A percentile compares a stretch with the other conserved stretches of the same genome.
Evolutionary conservation across 2,797 vertebrate species (phyloP).

Genomic region (Liparis tanakae): DNA sequence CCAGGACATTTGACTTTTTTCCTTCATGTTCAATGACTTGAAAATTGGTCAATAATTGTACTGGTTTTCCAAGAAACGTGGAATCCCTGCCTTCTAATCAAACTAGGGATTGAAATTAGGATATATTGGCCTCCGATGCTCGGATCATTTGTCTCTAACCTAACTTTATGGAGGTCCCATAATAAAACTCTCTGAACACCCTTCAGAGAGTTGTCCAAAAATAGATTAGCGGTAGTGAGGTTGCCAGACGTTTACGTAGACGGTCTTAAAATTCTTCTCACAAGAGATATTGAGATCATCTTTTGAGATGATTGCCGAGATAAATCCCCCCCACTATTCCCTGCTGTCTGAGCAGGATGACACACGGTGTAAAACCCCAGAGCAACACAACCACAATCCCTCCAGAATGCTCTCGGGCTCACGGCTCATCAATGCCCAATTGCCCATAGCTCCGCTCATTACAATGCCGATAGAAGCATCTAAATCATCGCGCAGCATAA

Average conservation of each 20-base stretch:
- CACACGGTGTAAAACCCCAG: conserved; percentile 26
- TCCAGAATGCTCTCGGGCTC: conserved; percentile 30
- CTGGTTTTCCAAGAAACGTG: no score
- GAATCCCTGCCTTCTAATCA: no score
- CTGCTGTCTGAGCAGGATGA: conserved; percentile 35
- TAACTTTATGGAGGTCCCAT: no score
- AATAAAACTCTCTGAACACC: neutral
- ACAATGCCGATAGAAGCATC: conserved; percentile 36
- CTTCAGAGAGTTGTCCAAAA: neutral
- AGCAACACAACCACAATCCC: conserved; percentile 25
- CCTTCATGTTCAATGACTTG: no score
- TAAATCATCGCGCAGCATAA: conserved; percentile 36
- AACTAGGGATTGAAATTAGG: no score
- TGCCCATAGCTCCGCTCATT: conserved; percentile 40
- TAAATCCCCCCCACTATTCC: conserved; percentile 18
- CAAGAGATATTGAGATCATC: conserved; percentile 10
- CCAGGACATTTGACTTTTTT: no score
- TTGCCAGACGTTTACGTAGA: neutral
- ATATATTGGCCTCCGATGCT: no score
- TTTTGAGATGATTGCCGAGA: conserved; percentile 7
- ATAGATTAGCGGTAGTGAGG: neutral
- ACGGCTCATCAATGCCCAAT: conserved; percentile 47
- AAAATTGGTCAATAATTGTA: no score
- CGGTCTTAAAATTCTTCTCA: neutral
- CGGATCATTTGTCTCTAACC: no score